A percentile compares a stretch with the other conserved stretches of the same genome.
These are phyloP conservation scores for Condylostylus longicornis DNA, from an alignment of 1,140 invertebrate genomes.

Conservation along the genomic window DNA sequence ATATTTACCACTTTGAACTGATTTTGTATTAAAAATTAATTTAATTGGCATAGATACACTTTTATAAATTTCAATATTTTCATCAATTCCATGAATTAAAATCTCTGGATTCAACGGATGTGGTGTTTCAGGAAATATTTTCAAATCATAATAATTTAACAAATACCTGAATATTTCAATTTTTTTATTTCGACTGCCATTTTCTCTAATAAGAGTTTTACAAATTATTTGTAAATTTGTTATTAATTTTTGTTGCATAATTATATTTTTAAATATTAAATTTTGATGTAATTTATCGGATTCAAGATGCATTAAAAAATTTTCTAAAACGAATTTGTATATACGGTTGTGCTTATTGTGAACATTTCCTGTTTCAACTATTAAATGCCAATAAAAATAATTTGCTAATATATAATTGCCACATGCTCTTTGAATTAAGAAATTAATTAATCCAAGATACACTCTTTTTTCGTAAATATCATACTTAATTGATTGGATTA, in stretches of 20 bases:
- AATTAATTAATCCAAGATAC: slow-evolving; percentile 68
- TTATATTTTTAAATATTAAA: slow-evolving; percentile 51
- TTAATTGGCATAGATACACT: slow-evolving; percentile 93
- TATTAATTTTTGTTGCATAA: slow-evolving; percentile 77
- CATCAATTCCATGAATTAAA: slow-evolving; percentile 76
- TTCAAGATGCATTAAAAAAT: slow-evolving; percentile 58
- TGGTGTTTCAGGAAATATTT: slow-evolving; percentile 83
- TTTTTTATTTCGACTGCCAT: slow-evolving; percentile 83
- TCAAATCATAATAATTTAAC: slow-evolving; percentile 62
- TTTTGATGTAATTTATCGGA: slow-evolving; percentile 35
- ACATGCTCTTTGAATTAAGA: slow-evolving; percentile 80
- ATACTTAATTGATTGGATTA: slow-evolving; percentile 96
- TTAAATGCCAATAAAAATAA: slow-evolving; percentile 94
- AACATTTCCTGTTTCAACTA: slow-evolving; percentile 80
- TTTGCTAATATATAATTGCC: slow-evolving; percentile 81
- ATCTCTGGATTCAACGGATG: slow-evolving; percentile 89
- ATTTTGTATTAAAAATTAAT: slow-evolving; percentile 71
- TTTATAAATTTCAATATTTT: slow-evolving; percentile 86
- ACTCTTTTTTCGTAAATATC: slow-evolving; percentile 74
- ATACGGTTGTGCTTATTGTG: slow-evolving; percentile 58
- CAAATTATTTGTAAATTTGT: slow-evolving; percentile 78
- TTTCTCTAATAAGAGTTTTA: slow-evolving; percentile 78
- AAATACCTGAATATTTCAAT: slow-evolving; percentile 73
- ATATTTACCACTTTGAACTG: slow-evolving; percentile 66
- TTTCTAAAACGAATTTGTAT: slow-evolving; percentile 79